phyloP scores from a whole-genome alignment of 2,797 vertebrate species.

The Pelodytes ibericus region DNA sequence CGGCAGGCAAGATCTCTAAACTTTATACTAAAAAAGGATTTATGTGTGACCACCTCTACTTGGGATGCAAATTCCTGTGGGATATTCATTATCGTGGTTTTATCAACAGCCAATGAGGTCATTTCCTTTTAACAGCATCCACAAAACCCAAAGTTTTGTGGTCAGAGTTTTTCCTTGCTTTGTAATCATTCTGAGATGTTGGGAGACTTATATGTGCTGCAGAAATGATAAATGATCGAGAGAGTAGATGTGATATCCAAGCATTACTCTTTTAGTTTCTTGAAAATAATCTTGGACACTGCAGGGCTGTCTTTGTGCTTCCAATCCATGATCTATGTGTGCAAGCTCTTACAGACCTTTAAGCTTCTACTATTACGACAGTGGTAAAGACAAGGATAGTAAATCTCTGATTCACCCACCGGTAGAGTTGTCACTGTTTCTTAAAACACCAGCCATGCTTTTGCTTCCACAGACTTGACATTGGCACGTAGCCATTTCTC shows the following conservation, averaged over 20 bases:
- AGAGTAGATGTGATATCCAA: background rate
- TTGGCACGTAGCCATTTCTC: too few relatives aligned
- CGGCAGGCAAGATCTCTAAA: background rate
- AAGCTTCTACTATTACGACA: too few relatives aligned
- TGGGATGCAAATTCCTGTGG: conserved; percentile 49
- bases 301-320: background rate
- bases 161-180: conserved; percentile 32
- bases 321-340: background rate
- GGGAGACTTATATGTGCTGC: background rate
- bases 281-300: background rate
- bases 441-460: too few relatives aligned
- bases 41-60: conserved; percentile 46
- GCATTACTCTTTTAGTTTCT: background rate
- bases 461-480: too few relatives aligned
- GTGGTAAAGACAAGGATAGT: too few relatives aligned
- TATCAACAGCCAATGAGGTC: conserved; percentile 52
- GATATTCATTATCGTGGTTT: conserved; percentile 50
- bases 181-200: conserved; percentile 37
- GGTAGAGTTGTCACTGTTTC: too few relatives aligned
- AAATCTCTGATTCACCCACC: too few relatives aligned
- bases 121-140: conserved; percentile 49
- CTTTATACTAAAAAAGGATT: conserved; percentile 11
- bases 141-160: conserved; percentile 43
- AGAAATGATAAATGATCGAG: conserved; percentile 14
- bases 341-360: too few relatives aligned